Conservation (phyloP, 2,888 invertebrate genomes). For the Coenonympha arcania region DNA sequence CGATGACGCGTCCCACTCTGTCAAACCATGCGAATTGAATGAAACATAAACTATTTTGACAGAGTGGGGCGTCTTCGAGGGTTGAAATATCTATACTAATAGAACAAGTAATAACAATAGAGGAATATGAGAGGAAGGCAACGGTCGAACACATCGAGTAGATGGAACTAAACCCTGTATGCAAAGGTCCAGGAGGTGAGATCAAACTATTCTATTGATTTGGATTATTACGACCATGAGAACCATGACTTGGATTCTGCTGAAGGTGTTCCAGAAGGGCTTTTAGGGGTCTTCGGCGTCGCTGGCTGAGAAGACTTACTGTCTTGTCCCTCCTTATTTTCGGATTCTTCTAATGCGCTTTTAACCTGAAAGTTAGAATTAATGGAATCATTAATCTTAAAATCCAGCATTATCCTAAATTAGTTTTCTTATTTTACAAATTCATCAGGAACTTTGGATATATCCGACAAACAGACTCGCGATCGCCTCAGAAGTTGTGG, state of each 20-base stretch:
- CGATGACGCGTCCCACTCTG: too few relatives aligned
- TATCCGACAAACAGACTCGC: too few relatives aligned
- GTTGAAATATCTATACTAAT: too few relatives aligned
- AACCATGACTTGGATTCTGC: slow-evolving; percentile 71
- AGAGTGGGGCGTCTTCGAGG: too few relatives aligned
- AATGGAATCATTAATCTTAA: too few relatives aligned
- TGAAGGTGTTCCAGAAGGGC: slow-evolving; percentile 44
- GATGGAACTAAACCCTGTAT: slow-evolving; percentile 35
- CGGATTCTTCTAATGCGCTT: slow-evolving; percentile 46
- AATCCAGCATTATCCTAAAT: too few relatives aligned
- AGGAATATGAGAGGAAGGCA: slow-evolving; percentile 30
- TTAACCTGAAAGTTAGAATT: slow-evolving; percentile 48
- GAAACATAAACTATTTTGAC: too few relatives aligned
- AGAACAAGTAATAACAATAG: not conserved
- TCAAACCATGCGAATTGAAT: too few relatives aligned
- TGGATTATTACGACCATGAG: slow-evolving; percentile 63
- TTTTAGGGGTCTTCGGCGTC: slow-evolving; percentile 48
- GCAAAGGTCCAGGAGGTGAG: slow-evolving; percentile 13
- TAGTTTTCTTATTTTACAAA: not conserved
- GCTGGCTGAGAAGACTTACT: slow-evolving; percentile 45
- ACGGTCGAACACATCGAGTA: slow-evolving; percentile 37
- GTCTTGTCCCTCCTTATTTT: slow-evolving; percentile 36
- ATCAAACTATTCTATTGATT: not conserved
- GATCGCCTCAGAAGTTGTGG: too few relatives aligned
- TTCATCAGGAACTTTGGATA: not conserved